Percentiles rank a stretch among this genome's conserved stretches.
Conservation (phyloP, 2,113 vertebrate genomes). For the Craseonycteris thonglongyai region DNA sequence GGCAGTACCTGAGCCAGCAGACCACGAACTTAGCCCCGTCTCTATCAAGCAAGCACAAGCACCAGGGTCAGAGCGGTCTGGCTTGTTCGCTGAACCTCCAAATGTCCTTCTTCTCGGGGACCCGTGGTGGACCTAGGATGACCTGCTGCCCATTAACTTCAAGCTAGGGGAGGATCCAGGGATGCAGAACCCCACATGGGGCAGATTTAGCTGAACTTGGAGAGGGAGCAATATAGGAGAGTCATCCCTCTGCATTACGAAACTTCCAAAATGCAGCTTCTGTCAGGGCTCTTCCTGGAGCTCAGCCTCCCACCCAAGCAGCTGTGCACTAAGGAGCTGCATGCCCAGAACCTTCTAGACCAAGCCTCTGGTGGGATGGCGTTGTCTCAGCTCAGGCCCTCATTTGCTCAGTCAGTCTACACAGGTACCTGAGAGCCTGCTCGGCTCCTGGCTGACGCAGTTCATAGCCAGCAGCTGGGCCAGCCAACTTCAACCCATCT, state of each 20-base stretch:
- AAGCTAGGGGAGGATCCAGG: background rate
- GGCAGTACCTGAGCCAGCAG: background rate
- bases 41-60: background rate
- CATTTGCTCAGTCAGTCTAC: background rate
- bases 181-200: rapidly evolving
- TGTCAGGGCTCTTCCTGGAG: background rate
- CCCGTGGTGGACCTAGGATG: background rate
- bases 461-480: background rate
- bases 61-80: background rate
- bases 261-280: background rate
- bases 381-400: background rate
- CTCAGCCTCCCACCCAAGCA: background rate
- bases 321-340: background rate
- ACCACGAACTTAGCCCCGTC: background rate
- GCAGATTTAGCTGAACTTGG: background rate
- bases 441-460: background rate
- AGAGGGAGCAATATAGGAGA: background rate
- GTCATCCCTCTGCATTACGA: background rate
- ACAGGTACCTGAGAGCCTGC: background rate
- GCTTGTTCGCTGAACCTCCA: background rate
- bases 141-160: background rate
- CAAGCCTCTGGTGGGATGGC: background rate
- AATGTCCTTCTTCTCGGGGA: background rate
- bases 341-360: background rate
- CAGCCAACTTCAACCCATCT: background rate